A percentile compares a stretch with the other conserved stretches of the same genome.
Conservation (phyloP, 2,888 invertebrate genomes). For the Autographa pulchrina region DNA sequence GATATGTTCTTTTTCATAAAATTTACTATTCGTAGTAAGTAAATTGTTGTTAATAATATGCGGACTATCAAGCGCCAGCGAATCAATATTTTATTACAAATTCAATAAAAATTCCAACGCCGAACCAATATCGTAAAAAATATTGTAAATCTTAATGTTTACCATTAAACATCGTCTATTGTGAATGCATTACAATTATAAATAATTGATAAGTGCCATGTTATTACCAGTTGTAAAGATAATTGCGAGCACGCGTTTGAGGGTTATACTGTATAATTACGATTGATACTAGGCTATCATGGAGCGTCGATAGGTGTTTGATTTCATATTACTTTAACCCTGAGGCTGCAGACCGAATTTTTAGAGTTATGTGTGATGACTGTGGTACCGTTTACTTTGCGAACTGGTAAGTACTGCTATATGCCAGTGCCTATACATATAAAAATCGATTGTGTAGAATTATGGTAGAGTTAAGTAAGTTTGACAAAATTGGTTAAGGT, state of each 20-base stretch:
- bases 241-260: constrained; percentile 75
- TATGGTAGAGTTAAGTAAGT: no score
- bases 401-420: background rate
- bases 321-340: constrained; percentile 56
- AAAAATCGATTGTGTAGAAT: background rate
- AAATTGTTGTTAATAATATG: background rate
- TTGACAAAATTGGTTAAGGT: no score
- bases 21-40: no score
- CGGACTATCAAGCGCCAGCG: constrained; percentile 22
- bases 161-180: constrained; percentile 52
- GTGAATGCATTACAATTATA: constrained; percentile 63
- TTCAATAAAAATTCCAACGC: constrained; percentile 42
- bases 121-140: constrained; percentile 49
- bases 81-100: constrained; percentile 25
- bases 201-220: constrained; percentile 70
- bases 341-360: constrained; percentile 33
- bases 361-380: constrained; percentile 32
- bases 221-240: constrained; percentile 77
- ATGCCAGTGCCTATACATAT: no score
- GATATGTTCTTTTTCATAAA: background rate
- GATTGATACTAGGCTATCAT: constrained; percentile 57
- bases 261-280: constrained; percentile 61
- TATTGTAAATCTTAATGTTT: constrained; percentile 58
- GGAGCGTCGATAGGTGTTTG: constrained; percentile 57
- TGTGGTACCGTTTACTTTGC: background rate